Evolutionary conservation across 2,888 invertebrate species (phyloP), one percentile per base, ranked within the genome.

Genomic region (Ctena decussata): DNA sequence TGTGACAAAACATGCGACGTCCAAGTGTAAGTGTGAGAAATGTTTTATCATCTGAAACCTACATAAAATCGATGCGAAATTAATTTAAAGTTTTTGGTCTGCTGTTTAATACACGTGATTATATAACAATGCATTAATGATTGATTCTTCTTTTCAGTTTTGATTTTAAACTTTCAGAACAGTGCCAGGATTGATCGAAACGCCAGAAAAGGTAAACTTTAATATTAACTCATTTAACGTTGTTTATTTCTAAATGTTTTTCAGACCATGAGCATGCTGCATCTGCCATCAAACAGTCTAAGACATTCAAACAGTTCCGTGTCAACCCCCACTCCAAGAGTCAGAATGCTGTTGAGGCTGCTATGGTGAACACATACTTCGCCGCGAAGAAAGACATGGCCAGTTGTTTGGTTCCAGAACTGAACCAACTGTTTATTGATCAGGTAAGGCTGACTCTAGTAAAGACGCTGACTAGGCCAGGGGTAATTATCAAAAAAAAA

Each of bases 241-340:
- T 69, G 69, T 69, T 69, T 27, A 35, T 35, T 37, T 69, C 27
- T 30, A 32, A 32, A 35, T 69, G 37, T 35, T 27, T 69, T 69
- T 69, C 69, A 69, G 69, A 69, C 69, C 69, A 69, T 69, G 32
- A 35, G 32, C 35, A 32, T 69, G 69, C 69, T n/a, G 24, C 69
- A 30, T n/a, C 24, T 30, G 24, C 69, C 24, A n/a, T 37, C 24
- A 69, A 37, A 37, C 24, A 69, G 32, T 69, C 69, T 6, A 37
- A 35, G 69, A 37, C 35, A 6, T 35, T 69, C 21, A 6, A 69
- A 21, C 21, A 32, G 18, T 18, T 24, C 69, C 69, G 32, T 37
- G 37, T 35, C 8, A 6, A 32, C 12, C 6, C 69, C 24, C 37
- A 35, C 35, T 32, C 18, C 24, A 69, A 69, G 69, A 69, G 69